Conservation (phyloP, 2,113 vertebrate species). For the Gambusia holbrooki region DNA sequence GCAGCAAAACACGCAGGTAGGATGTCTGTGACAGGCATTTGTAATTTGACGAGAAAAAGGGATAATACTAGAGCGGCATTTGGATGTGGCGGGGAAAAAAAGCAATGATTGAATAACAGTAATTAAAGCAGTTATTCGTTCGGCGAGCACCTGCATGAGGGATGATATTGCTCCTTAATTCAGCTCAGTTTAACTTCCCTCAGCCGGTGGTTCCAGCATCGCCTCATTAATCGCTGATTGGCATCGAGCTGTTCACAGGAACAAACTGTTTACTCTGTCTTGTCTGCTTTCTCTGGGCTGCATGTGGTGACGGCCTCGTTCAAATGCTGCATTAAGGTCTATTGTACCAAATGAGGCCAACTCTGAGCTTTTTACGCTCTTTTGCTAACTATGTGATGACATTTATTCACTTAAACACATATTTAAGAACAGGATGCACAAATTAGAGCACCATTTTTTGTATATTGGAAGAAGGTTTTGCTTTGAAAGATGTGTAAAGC, state of each 20-base stretch:
- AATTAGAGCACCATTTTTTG: constrained; percentile 5
- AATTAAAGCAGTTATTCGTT: constrained; percentile 99
- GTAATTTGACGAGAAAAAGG: constrained; percentile 93
- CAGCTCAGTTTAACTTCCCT: constrained; percentile 86
- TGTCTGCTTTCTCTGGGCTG: constrained; percentile 73
- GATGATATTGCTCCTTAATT: constrained; percentile 85
- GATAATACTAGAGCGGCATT: constrained; percentile 93
- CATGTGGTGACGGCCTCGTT: constrained; percentile 53
- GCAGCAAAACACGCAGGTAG: constrained; percentile 82
- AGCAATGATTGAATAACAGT: constrained; percentile 99
- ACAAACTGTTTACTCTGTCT: constrained; percentile 84
- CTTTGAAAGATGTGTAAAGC: not conserved
- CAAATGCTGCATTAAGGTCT: constrained; percentile 65
- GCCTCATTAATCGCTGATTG: constrained; percentile 88
- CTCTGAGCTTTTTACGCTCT: constrained; percentile 16
- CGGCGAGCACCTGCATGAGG: constrained; percentile 94
- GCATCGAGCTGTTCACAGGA: constrained; percentile 81
- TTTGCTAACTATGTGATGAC: constrained; percentile 32
- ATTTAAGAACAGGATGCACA: not conserved
- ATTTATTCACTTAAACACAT: constrained; percentile 12
- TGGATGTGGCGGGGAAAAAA: constrained; percentile 77
- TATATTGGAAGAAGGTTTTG: not conserved
- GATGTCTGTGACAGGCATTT: constrained; percentile 88
- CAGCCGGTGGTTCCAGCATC: constrained; percentile 81
- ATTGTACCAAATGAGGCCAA: constrained; percentile 57